Evolutionary conservation across 1,140 invertebrate species (phyloP).

Genomic region (Drosophila subpulchrella): DNA sequence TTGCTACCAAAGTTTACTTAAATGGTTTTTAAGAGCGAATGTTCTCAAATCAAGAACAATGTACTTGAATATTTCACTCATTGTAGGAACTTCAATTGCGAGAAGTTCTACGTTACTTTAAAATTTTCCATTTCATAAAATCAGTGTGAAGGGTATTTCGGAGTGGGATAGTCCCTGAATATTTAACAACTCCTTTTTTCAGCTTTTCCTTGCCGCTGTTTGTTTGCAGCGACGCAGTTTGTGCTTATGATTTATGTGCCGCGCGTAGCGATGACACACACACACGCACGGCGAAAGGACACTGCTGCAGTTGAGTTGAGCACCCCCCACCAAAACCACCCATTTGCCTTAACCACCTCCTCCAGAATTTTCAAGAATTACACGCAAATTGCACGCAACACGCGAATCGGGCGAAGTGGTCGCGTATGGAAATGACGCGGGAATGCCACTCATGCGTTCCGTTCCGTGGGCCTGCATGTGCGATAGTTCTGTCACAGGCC

Average conservation of each 20-base stretch:
- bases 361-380: constrained; percentile 59
- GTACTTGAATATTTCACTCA: too few relatives aligned
- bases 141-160: neutral
- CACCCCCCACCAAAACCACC: neutral
- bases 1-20: too few relatives aligned
- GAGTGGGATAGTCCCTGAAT: fast-evolving
- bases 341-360: constrained; percentile 1
- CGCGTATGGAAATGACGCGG: constrained; percentile 73
- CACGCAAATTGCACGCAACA: constrained; percentile 82
- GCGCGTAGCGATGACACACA: constrained; percentile 71
- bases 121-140: neutral
- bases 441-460: constrained; percentile 73
- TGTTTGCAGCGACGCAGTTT: constrained; percentile 67
- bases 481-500: constrained; percentile 68
- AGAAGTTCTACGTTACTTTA: too few relatives aligned
- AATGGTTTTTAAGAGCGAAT: too few relatives aligned
- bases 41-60: too few relatives aligned
- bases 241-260: constrained; percentile 80
- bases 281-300: constrained; percentile 33
- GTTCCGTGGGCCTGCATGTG: constrained; percentile 50
- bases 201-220: constrained; percentile 18
- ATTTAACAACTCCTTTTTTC: constrained; percentile 24
- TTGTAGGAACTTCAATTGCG: too few relatives aligned
- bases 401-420: constrained; percentile 58
- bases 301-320: constrained; percentile 22